Base-by-base conservation (phyloP, 2,888 invertebrate genomes). In the Pomacea canaliculata region DNA sequence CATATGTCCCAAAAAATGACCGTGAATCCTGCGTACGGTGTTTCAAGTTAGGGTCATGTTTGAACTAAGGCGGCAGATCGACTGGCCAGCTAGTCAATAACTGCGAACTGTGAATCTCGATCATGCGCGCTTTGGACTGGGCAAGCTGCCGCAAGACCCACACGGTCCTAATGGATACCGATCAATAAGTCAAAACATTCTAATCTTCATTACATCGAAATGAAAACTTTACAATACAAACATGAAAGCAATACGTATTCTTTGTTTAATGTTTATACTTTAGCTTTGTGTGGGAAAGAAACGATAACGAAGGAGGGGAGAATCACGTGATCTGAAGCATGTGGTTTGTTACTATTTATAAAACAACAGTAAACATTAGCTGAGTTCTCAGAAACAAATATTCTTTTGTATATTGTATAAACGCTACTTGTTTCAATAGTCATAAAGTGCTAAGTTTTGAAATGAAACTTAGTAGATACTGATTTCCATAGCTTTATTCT, bases 321-420 rank as follows among this genome's bases (percentile, higher is more conserved):
- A 23, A 60, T 71, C 78, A 78, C 71, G 78, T 78, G 78, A 76
- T 75, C 23, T 59, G 73, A 71, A 70, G 66, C 78, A 78, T 78
- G 78, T 59, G 78, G 70, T 73, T 78, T 78, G 78, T 78, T 78
- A 76, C 78, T 78, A 76, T 68, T 60, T 66, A 73, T 78, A 78
- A 71, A 65, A 49, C 62, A 51, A 71, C 75, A 72, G 71, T 75
- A 76, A 75, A 78, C 72, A 78, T 7, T 66, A 59, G 23, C 71
- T 72, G 13, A n/a, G n/a, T 19, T 48, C 46, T 19, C 23, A n/a
- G 37, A 12, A n/a, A 9, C 27, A 19, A 63, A 19, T 63, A 23
- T 63, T 63, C 12, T 63, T n/a, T 63, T 19, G 9, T 23, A 63
- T 4, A 63, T 63, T 63, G 10, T 12, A 18, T 63, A 63, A n/a